Percentiles rank a stretch among this genome's conserved stretches.
Evolutionary conservation across 2,797 vertebrate species (phyloP).

Genomic region (Mergus octosetaceus): DNA sequence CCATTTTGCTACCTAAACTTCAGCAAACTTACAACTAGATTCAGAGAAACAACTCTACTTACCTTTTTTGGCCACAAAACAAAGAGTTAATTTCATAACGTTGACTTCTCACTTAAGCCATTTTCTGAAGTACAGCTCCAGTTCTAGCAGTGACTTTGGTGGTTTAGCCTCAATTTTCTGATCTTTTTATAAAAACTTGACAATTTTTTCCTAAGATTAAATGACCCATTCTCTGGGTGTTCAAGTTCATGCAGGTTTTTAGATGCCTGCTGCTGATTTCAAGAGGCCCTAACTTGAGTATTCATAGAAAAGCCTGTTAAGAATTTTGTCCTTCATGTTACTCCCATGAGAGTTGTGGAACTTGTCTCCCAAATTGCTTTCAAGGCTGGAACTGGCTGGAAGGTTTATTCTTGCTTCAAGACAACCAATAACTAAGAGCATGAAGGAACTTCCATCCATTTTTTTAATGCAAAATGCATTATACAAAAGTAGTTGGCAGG

Average conservation of each 20-base stretch:
- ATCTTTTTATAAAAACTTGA: conserved; percentile 20
- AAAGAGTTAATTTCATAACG: background rate
- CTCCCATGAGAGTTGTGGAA: background rate
- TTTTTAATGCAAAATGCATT: background rate
- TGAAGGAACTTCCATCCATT: fast-evolving
- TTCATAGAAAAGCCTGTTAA: background rate
- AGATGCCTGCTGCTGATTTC: background rate
- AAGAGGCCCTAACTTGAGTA: background rate
- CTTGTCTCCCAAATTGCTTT: background rate
- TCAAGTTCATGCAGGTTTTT: background rate
- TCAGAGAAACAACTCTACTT: background rate
- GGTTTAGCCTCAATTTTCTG: background rate
- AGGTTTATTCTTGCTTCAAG: background rate
- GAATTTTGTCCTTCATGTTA: conserved; percentile 11
- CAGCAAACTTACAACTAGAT: background rate
- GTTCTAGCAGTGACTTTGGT: background rate
- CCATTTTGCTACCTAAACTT: conserved; percentile 9
- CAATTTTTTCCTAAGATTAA: background rate
- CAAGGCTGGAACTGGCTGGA: background rate
- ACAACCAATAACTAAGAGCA: background rate
- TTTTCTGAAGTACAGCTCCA: background rate
- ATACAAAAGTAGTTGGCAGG: background rate
- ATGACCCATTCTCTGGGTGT: background rate
- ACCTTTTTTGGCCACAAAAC: background rate
- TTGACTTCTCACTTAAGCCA: background rate